phyloP scores from a whole-genome alignment of 2,888 invertebrate species.

The Eupithecia vulgata region DNA sequence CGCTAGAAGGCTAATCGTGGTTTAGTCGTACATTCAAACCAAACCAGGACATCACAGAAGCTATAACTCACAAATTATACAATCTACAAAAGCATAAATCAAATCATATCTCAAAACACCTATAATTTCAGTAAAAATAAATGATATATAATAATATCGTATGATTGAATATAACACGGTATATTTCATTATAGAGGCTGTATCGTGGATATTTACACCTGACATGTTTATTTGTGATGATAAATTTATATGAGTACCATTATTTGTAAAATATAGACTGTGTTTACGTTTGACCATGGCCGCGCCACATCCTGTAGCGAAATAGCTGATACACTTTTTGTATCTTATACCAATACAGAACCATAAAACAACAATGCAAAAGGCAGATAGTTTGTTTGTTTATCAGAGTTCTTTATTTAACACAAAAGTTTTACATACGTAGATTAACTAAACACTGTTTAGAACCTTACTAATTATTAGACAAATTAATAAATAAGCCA shows the following conservation, averaged over 20 bases:
- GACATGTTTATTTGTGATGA: conserved; percentile 56
- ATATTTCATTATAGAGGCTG: conserved; percentile 49
- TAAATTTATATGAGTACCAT: conserved; percentile 52
- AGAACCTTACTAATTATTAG: too few species aligned
- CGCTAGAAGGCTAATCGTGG: conserved; percentile 7
- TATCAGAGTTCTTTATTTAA: too few species aligned
- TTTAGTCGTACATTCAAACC: conserved; percentile 21
- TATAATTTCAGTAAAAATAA: conserved; percentile 48
- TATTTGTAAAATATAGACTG: conserved; percentile 51
- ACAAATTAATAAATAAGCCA: too few species aligned
- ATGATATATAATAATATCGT: conserved; percentile 47
- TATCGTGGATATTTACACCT: conserved; percentile 61
- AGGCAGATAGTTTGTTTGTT: too few species aligned
- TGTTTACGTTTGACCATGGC: conserved; percentile 46
- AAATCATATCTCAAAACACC: conserved; percentile 35
- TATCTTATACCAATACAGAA: not conserved
- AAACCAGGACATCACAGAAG: conserved; percentile 39
- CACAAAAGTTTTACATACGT: too few species aligned
- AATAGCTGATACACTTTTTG: conserved; percentile 15
- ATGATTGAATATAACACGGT: conserved; percentile 56
- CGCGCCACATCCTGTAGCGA: conserved; percentile 32
- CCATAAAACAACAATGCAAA: not conserved
- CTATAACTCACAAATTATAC: conserved; percentile 41
- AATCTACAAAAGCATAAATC: conserved; percentile 41
- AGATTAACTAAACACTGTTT: too few species aligned